Conservation (phyloP, 2,113 vertebrate species). For the Sminthopsis crassicaudata region DNA sequence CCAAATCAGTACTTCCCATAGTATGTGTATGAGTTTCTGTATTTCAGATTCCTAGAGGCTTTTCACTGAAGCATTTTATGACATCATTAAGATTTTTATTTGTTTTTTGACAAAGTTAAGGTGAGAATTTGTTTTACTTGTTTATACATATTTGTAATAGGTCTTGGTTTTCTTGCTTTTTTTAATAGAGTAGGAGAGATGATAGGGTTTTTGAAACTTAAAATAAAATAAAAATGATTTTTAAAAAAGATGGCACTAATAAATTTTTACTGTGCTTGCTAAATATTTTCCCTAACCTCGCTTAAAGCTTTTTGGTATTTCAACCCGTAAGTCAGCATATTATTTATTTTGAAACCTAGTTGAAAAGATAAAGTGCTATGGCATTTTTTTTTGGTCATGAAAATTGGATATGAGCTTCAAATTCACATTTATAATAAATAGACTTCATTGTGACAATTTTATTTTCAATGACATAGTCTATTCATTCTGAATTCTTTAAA, state of each 20-base stretch:
- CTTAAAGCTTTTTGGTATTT: neutral
- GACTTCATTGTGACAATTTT: neutral
- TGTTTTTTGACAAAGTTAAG: neutral
- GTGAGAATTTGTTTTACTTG: neutral
- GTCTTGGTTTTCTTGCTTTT: neutral
- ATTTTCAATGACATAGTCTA: neutral
- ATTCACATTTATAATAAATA: slow-evolving; percentile 30
- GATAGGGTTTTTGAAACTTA: neutral
- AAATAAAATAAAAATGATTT: neutral
- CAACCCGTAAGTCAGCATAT: slow-evolving; percentile 4
- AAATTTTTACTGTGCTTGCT: neutral
- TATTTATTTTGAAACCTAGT: neutral
- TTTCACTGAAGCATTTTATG: neutral
- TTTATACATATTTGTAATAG: neutral
- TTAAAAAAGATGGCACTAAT: neutral
- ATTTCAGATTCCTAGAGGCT: slow-evolving; percentile 1
- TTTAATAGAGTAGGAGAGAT: neutral
- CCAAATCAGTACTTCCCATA: neutral
- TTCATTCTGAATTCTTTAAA: slow-evolving; percentile 42
- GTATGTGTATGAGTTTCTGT: neutral
- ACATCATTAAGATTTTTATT: neutral
- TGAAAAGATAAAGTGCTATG: neutral
- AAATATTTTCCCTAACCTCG: neutral
- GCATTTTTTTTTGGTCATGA: neutral
- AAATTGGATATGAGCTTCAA: slow-evolving; percentile 4